These are phyloP conservation scores for Danio albolineatus DNA, from an alignment of 2,797 vertebrate genomes.

Conservation along the genomic window DNA sequence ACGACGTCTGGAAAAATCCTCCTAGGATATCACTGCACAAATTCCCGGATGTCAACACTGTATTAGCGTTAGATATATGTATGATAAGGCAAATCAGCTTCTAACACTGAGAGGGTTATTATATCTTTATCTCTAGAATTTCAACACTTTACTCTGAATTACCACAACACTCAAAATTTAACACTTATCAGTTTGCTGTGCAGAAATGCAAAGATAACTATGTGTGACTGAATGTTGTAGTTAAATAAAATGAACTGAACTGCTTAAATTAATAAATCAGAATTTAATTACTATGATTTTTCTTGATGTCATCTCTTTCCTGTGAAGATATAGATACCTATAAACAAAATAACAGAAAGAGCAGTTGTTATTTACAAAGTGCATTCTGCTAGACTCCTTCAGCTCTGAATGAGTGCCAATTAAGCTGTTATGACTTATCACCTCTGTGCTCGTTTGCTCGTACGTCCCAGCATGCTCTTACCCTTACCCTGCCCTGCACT, in stretches of 20 bases:
- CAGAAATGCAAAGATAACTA: neutral
- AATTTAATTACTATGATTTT: neutral
- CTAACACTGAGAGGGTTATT: too few species aligned
- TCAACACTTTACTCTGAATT: too few species aligned
- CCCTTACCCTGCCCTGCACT: slow-evolving; percentile 35
- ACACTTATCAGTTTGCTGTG: too few species aligned
- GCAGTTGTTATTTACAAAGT: neutral
- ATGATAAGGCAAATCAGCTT: too few species aligned
- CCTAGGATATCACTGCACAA: too few species aligned
- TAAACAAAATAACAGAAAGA: slow-evolving; percentile 8
- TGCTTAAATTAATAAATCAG: neutral
- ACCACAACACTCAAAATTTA: too few species aligned
- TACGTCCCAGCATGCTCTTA: slow-evolving; percentile 48
- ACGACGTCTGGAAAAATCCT: too few species aligned
- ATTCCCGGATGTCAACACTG: too few species aligned
- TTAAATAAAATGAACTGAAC: neutral
- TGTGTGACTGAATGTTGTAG: neutral
- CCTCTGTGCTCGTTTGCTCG: slow-evolving; percentile 9
- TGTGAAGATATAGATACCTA: slow-evolving; percentile 3
- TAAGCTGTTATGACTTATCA: slow-evolving; percentile 55
- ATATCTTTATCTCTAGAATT: too few species aligned
- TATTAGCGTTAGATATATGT: too few species aligned
- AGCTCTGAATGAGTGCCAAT: slow-evolving; percentile 53
- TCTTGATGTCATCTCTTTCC: neutral
- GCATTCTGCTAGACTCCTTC: slow-evolving; percentile 35